phyloP scores from a whole-genome alignment of 2,797 vertebrate species.

The Peromyscus attwateri region DNA sequence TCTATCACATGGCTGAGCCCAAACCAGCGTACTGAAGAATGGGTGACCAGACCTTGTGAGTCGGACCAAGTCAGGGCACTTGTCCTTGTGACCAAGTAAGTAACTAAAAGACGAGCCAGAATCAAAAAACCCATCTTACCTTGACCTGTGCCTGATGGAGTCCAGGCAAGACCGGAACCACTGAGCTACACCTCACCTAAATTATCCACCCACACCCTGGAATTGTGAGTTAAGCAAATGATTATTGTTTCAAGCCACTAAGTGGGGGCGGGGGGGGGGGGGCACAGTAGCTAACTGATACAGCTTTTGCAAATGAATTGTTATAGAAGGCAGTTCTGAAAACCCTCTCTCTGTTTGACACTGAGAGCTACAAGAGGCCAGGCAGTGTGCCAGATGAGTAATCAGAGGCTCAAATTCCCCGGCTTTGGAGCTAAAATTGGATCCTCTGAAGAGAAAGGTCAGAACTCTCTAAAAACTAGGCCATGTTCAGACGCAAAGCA shows the following conservation, averaged over 20 bases:
- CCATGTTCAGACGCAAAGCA: background rate
- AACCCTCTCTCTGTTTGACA: background rate
- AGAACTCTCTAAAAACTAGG: background rate
- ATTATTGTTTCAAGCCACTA: background rate
- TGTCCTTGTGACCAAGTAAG: background rate
- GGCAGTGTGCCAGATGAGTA: background rate
- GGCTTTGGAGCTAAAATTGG: background rate
- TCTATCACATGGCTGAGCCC: background rate
- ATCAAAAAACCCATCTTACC: background rate
- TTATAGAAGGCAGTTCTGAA: background rate
- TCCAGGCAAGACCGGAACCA: background rate
- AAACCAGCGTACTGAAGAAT: background rate
- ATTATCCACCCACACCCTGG: background rate
- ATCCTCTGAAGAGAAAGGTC: background rate
- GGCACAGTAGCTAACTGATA: background rate
- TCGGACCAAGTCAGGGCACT: background rate
- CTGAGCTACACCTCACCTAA: background rate
- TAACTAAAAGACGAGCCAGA: background rate
- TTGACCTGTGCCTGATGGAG: background rate
- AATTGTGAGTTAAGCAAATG: background rate
- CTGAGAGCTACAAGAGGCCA: background rate
- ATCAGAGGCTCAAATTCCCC: slow-evolving; percentile 3
- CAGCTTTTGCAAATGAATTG: background rate
- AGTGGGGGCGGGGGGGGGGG: no score
- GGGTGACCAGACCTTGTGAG: background rate